Evolutionary conservation across 2,797 vertebrate species (phyloP), one percentile per base, ranked within the genome.

Genomic region (Kryptolebias ocellatus): DNA sequence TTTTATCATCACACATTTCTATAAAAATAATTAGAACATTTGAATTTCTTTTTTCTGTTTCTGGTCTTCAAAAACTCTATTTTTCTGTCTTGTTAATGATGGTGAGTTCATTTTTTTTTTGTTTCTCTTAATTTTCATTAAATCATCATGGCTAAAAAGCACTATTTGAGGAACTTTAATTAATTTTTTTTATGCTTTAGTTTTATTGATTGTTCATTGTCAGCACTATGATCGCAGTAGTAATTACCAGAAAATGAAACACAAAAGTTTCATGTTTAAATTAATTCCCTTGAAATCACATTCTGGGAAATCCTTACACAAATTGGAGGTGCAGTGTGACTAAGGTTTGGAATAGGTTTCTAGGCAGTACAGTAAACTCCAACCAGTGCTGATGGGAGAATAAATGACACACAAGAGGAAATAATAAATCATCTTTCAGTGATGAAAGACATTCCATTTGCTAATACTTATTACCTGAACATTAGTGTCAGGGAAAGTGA

Each of bases 381-480:
- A 62, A 20, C 47, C 39, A 20, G 34, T 37, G 27, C 27, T 44
- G 34, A 52, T 51, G 34, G 39, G 47, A 27, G 34, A 15, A 62
- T 6, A 52, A 62, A 34, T 34, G 24, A 52, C 44, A 67, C 52
- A 56, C 16, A 10, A 10, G 17, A 5, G 31, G 28, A 68, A 65
- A 76, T 57, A 27, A 71, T 71, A 10, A 72, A 74, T 67, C 51
- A 67, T 57, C 76, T 66, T 68, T 66, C 37, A 50, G 51, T 54
- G 65, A 62, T 78, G 49, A 72, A 70, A 72, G 65, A 72, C 50
- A 60, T 70, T 55, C 15, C 42, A 71, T 78, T 81, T 74, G 54
- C 54, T 74, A 62, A 66, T 67, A 72, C 60, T 59, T 83, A 71
- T 54, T 82, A 83, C 74, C 65, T 77, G 67, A 81, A 82, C 64